phyloP scores from a whole-genome alignment of 2,888 invertebrate genomes.

The Hemistola chrysoprasaria region DNA sequence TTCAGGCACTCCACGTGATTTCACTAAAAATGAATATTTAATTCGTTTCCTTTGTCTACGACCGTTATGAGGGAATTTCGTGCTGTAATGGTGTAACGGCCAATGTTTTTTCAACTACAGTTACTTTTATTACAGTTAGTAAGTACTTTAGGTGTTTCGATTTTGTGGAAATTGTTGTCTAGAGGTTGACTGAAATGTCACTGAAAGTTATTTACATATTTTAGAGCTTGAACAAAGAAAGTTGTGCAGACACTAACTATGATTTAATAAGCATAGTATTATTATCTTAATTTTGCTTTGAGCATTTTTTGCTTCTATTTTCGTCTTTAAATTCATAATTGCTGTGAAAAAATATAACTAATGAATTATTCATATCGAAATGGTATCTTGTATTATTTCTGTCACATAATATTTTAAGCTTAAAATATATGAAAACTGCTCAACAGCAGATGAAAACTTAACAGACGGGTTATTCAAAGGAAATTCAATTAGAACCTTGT shows the following conservation, averaged over 20 bases:
- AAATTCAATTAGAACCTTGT: slow-evolving; percentile 51
- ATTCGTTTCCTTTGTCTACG: slow-evolving; percentile 36
- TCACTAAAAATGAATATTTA: slow-evolving; percentile 45
- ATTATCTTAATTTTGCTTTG: too few species aligned
- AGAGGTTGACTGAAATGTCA: slow-evolving; percentile 16
- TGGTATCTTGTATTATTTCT: too few species aligned
- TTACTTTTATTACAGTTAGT: slow-evolving; percentile 20
- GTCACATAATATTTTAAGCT: slow-evolving; percentile 1
- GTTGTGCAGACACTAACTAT: too few species aligned
- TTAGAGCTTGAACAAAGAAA: too few species aligned
- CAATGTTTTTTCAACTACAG: slow-evolving; percentile 20
- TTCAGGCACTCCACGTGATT: slow-evolving; percentile 40
- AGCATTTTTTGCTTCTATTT: too few species aligned
- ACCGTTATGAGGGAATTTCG: slow-evolving; percentile 20
- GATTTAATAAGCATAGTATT: too few species aligned
- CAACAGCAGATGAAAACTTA: slow-evolving; percentile 41
- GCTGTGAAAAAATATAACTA: slow-evolving; percentile 22
- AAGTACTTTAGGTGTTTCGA: slow-evolving; percentile 14
- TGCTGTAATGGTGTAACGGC: slow-evolving; percentile 13
- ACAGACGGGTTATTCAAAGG: slow-evolving; percentile 39
- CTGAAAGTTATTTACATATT: slow-evolving; percentile 3
- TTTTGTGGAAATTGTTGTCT: slow-evolving; percentile 12
- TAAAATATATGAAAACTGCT: slow-evolving; percentile 22
- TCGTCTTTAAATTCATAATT: too few species aligned
- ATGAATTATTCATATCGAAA: too few species aligned